Conservation (phyloP, 2,113 vertebrate species). For the Oryzias javanicus region DNA sequence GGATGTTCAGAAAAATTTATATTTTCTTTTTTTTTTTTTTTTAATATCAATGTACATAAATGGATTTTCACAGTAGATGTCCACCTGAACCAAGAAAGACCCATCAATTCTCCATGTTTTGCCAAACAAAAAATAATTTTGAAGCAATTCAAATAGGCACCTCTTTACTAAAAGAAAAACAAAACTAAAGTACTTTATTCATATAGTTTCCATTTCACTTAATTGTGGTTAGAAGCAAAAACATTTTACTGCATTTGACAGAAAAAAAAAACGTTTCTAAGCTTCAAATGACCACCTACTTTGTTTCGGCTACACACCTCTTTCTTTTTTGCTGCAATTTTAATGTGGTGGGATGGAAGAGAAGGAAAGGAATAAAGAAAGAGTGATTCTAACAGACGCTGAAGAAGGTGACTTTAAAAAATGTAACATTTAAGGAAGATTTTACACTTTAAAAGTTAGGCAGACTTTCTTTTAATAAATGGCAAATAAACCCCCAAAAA, state of each 20-base stretch:
- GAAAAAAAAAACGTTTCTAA: slow-evolving; percentile 5
- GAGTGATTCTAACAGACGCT: slow-evolving; percentile 33
- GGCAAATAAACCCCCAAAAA: too few relatives aligned
- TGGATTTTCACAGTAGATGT: too few relatives aligned
- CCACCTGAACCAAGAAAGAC: too few relatives aligned
- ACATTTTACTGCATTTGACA: slow-evolving; percentile 6
- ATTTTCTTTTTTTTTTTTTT: not conserved
- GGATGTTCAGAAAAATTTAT: too few relatives aligned
- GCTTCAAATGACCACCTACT: not conserved
- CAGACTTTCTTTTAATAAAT: too few relatives aligned
- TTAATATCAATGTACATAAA: too few relatives aligned
- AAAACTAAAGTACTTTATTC: slow-evolving; percentile 17
- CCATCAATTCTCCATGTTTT: not conserved
- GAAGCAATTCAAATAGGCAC: slow-evolving; percentile 15
- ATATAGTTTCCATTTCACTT: slow-evolving; percentile 9
- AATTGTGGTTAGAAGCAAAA: slow-evolving; percentile 1
- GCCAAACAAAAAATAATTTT: not conserved
- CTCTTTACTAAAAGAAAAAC: slow-evolving; percentile 2
- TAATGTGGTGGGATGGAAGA: slow-evolving; percentile 32
- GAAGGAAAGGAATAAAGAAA: slow-evolving; percentile 52
- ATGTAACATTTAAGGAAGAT: slow-evolving; percentile 7
- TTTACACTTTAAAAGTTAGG: too few relatives aligned
- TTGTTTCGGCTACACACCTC: too few relatives aligned
- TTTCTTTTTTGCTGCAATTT: slow-evolving; percentile 47
- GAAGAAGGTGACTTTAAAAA: slow-evolving; percentile 44